Percentiles rank a stretch among this genome's conserved stretches.
Conservation (phyloP, 2,888 invertebrate species). For the Eupelmus urozonus region DNA sequence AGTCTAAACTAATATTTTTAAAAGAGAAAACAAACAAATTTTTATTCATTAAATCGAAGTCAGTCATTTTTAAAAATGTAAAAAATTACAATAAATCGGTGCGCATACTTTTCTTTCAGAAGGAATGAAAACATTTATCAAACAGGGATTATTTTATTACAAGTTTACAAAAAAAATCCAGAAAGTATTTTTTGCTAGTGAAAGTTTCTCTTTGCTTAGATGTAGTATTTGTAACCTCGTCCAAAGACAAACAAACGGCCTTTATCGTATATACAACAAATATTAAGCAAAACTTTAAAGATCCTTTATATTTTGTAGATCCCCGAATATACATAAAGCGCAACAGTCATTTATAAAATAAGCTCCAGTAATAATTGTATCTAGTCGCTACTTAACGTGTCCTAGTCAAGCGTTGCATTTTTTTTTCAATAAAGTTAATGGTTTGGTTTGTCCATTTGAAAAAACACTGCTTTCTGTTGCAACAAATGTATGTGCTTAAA, state of each 20-base stretch:
- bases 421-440: slow-evolving; percentile 45
- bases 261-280: slow-evolving; percentile 39
- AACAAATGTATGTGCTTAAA: slow-evolving; percentile 22
- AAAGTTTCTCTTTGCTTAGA: slow-evolving; percentile 33
- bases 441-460: slow-evolving; percentile 12
- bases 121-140: slow-evolving; percentile 24
- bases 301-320: slow-evolving; percentile 55
- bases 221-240: slow-evolving; percentile 43
- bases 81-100: slow-evolving; percentile 1
- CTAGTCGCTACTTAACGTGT: slow-evolving; percentile 75
- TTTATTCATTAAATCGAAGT: slow-evolving; percentile 2
- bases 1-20: background rate
- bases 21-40: background rate
- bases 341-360: slow-evolving; percentile 41
- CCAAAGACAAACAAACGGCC: slow-evolving; percentile 53
- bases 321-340: background rate
- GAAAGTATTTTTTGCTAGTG: slow-evolving; percentile 51
- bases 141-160: slow-evolving; percentile 38
- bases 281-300: slow-evolving; percentile 39
- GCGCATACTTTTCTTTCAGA: slow-evolving; percentile 2
- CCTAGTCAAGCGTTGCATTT: slow-evolving; percentile 74
- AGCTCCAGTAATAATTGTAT: slow-evolving; percentile 62
- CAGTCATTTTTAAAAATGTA: slow-evolving; percentile 2
- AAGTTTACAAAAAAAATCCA: slow-evolving; percentile 30
- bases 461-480: slow-evolving; percentile 17